Percentiles rank a stretch among this genome's conserved stretches.
These are phyloP conservation scores for Hydractinia echinata DNA, from an alignment of 30 jellyfish, hydroid and myxozoan genomes.

Conservation along the genomic window DNA sequence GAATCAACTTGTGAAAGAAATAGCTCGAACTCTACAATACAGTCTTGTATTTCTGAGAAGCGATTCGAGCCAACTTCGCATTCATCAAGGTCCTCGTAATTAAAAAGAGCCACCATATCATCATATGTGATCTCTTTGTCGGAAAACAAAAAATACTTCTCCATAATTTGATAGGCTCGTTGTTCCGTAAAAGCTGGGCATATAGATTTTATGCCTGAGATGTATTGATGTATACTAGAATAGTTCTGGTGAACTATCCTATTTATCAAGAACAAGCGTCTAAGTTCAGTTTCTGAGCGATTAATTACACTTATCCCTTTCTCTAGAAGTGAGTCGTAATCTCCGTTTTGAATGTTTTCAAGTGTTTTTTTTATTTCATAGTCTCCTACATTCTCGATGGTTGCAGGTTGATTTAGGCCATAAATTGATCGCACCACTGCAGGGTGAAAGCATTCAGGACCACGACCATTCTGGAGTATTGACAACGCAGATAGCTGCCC, in stretches of 20 bases:
- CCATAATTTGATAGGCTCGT: not conserved
- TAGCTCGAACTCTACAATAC: not conserved
- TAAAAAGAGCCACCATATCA: not conserved
- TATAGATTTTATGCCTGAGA: not conserved
- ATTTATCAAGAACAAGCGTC: not conserved
- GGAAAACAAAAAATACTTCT: not conserved
- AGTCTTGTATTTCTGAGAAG: not conserved
- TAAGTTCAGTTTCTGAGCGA: not conserved
- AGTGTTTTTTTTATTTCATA: not conserved
- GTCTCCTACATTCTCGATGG: not conserved
- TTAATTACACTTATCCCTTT: not conserved
- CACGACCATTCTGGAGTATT: constrained; percentile 26
- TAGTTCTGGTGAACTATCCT: not conserved
- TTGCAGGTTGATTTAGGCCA: not conserved
- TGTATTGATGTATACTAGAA: not conserved
- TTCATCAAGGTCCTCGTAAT: not conserved
- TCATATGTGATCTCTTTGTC: not conserved
- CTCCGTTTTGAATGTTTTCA: not conserved
- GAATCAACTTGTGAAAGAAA: not conserved
- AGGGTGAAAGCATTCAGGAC: constrained; percentile 33
- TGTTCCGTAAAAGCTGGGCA: not conserved
- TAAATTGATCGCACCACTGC: not conserved
- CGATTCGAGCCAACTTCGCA: not conserved
- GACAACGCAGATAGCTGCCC: constrained; percentile 33
- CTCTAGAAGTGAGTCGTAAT: not conserved